Conservation (phyloP, 1,140 invertebrate species). For the Heliconius eleuchia region DNA sequence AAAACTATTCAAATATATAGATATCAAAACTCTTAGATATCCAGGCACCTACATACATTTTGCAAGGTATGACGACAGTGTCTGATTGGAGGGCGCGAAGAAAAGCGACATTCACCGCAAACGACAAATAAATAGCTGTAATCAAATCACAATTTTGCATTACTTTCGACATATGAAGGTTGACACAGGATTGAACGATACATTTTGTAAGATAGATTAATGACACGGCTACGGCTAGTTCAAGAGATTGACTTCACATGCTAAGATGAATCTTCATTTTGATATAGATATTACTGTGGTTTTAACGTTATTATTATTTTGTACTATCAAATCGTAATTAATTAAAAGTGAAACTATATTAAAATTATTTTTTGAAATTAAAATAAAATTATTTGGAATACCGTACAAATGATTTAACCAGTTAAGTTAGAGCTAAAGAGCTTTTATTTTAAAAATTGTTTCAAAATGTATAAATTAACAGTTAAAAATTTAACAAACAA, state of each 20-base stretch:
- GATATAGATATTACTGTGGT: neutral
- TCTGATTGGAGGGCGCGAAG: slow-evolving; percentile 34
- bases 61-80: slow-evolving; percentile 18
- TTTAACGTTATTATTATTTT: neutral
- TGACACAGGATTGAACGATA: slow-evolving; percentile 22
- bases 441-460: too few relatives aligned
- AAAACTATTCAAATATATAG: neutral
- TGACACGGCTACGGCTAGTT: slow-evolving; percentile 4
- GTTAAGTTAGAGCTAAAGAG: too few relatives aligned
- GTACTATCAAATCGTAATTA: too few relatives aligned
- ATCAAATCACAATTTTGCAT: slow-evolving; percentile 40
- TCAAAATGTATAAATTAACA: too few relatives aligned
- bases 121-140: slow-evolving; percentile 59
- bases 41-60: neutral
- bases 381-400: too few relatives aligned
- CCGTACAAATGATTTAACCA: too few relatives aligned
- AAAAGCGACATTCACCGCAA: slow-evolving; percentile 47
- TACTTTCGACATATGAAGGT: slow-evolving; percentile 50
- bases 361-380: too few relatives aligned
- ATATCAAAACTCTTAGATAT: neutral
- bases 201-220: slow-evolving; percentile 30
- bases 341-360: too few relatives aligned
- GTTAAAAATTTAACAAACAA: slow-evolving; percentile 7
- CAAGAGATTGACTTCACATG: neutral
- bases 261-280: slow-evolving; percentile 3